Percentiles rank a stretch among this genome's conserved stretches.
Conservation (phyloP, 2,888 invertebrate genomes). For the Pseudococcus jackbeardsleyi region DNA sequence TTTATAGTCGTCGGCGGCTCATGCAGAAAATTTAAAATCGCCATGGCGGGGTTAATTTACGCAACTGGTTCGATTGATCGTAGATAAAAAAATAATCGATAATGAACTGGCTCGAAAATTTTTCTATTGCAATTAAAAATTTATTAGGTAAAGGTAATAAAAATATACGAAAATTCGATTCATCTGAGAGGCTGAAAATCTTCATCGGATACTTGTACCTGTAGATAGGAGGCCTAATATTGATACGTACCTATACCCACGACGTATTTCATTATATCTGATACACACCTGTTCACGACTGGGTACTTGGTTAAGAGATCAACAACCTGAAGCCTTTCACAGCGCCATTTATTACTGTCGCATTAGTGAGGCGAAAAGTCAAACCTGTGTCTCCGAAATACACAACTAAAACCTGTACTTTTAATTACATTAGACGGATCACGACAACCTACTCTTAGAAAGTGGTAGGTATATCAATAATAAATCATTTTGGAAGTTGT, state of each 20-base stretch:
- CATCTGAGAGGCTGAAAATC: background rate
- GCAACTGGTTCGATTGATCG: constrained; percentile 2
- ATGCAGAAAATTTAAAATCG: background rate
- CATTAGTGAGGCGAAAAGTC: constrained; percentile 49
- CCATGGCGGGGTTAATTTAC: background rate
- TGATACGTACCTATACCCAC: background rate
- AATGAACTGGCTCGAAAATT: background rate
- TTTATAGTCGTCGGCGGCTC: background rate
- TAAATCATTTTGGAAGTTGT: constrained; percentile 54
- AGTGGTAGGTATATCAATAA: constrained; percentile 53
- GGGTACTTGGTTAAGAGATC: constrained; percentile 49
- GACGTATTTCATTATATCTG: background rate
- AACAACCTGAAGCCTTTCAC: constrained; percentile 51
- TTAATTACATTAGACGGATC: constrained; percentile 47
- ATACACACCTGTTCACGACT: constrained; percentile 45
- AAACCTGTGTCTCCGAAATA: constrained; percentile 56
- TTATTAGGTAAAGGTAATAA: background rate
- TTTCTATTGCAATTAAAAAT: background rate
- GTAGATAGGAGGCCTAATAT: background rate
- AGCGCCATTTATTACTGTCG: constrained; percentile 54
- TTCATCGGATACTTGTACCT: background rate
- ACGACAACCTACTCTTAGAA: constrained; percentile 55
- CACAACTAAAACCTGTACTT: constrained; percentile 49
- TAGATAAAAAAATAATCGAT: background rate
- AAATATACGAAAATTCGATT: background rate